Evolutionary conservation across 1,140 invertebrate genomes (phyloP).

Genomic region (Campoletis sonorensis): DNA sequence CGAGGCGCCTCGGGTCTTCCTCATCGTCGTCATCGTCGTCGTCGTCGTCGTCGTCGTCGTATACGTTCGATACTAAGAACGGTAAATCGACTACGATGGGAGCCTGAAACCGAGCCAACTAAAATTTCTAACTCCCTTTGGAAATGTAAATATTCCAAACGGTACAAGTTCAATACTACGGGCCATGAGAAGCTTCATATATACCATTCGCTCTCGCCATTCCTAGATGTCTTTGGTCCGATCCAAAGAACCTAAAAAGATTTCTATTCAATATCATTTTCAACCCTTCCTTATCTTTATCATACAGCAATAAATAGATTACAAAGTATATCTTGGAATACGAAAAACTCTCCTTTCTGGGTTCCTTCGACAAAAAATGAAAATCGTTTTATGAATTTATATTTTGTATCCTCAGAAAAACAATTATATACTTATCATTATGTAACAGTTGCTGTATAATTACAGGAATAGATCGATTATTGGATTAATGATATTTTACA

Average conservation of each 20-base stretch:
- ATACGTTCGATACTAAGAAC: constrained; percentile 39
- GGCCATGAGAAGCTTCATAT: background rate
- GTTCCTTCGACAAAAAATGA: too few relatives aligned
- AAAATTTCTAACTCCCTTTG: constrained; percentile 26
- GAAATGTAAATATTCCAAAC: constrained; percentile 7
- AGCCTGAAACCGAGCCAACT: background rate
- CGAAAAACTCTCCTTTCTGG: too few relatives aligned
- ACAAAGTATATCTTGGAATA: too few relatives aligned
- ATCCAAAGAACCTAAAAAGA: background rate
- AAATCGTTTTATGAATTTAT: too few relatives aligned
- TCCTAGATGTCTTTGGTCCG: background rate
- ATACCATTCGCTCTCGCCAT: background rate
- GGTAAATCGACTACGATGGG: constrained; percentile 48
- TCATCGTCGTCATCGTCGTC: constrained; percentile 31
- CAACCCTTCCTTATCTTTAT: background rate
- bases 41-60: constrained; percentile 28
- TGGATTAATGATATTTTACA: too few relatives aligned
- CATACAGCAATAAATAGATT: too few relatives aligned
- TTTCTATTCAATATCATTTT: background rate
- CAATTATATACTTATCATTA: too few relatives aligned
- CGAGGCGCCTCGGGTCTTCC: constrained; percentile 34
- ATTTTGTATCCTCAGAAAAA: too few relatives aligned
- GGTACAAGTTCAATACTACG: background rate
- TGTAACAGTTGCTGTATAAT: too few relatives aligned
- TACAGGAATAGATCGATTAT: too few relatives aligned